Evolutionary conservation across 2,113 vertebrate genomes (phyloP).

Genomic region (Cochlearius cochlearius): DNA sequence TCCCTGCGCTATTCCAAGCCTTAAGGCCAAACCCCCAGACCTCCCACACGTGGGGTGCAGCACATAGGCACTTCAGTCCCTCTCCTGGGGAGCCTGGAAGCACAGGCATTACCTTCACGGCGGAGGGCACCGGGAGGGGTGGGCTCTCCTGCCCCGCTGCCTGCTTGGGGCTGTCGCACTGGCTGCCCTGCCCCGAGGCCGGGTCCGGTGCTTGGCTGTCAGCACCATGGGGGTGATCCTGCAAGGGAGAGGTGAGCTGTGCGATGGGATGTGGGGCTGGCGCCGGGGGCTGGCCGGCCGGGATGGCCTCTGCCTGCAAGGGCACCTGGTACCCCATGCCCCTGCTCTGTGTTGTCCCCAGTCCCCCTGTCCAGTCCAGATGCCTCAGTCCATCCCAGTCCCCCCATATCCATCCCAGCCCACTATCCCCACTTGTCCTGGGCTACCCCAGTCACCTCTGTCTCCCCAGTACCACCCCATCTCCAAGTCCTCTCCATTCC

Average conservation of each 20-base stretch:
- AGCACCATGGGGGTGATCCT: constrained; percentile 71
- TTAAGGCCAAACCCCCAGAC: not conserved
- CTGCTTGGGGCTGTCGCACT: constrained; percentile 74
- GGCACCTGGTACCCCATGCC: fast-evolving
- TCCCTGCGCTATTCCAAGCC: not conserved
- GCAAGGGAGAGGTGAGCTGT: not conserved
- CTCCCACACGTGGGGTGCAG: not conserved
- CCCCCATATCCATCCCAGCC: not conserved
- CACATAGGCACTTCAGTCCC: fast-evolving
- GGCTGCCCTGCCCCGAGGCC: constrained; percentile 51
- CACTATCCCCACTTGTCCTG: not conserved
- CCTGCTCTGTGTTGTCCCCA: no score
- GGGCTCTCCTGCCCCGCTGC: constrained; percentile 67
- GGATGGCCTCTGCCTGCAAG: fast-evolving
- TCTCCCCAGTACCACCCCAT: not conserved
- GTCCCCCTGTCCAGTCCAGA: no score
- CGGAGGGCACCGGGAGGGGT: constrained; percentile 72
- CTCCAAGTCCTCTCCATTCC: not conserved
- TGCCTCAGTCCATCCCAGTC: not conserved
- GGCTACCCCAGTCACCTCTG: no score
- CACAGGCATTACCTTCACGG: constrained; percentile 84
- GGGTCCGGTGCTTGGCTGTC: constrained; percentile 62
- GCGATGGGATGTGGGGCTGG: fast-evolving
- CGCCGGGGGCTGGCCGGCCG: not conserved
- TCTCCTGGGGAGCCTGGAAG: not conserved